phyloP scores from a whole-genome alignment of 1,140 invertebrate genomes.

The Rhopalosiphum maidis region DNA sequence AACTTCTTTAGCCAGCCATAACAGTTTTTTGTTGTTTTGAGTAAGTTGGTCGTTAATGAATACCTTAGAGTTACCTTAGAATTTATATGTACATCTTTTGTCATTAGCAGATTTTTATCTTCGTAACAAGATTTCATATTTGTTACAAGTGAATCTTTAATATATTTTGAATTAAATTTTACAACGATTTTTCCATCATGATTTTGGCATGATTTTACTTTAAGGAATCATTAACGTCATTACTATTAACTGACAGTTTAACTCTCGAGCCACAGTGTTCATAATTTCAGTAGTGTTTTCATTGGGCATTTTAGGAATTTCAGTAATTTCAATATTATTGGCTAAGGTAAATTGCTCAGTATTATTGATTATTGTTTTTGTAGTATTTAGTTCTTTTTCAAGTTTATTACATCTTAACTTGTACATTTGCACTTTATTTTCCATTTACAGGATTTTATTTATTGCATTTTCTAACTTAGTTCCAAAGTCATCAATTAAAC shows the following conservation, averaged over 20 bases:
- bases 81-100: background rate
- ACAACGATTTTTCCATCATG: background rate
- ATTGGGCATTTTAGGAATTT: background rate
- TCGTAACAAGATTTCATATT: background rate
- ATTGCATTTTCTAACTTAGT: background rate
- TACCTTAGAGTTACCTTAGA: background rate
- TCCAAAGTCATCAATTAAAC: no score
- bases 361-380: background rate
- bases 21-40: background rate
- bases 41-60: constrained; percentile 6
- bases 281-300: background rate
- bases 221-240: background rate
- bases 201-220: background rate
- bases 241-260: background rate
- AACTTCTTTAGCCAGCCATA: background rate
- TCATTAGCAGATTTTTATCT: background rate
- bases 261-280: background rate
- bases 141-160: background rate
- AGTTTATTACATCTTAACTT: background rate
- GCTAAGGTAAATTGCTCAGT: background rate
- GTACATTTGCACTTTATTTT: background rate
- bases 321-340: background rate
- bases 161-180: background rate
- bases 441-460: background rate
- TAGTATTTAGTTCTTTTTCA: background rate